phyloP scores from a whole-genome alignment of 2,888 invertebrate species.

The Leucoma salicis region DNA sequence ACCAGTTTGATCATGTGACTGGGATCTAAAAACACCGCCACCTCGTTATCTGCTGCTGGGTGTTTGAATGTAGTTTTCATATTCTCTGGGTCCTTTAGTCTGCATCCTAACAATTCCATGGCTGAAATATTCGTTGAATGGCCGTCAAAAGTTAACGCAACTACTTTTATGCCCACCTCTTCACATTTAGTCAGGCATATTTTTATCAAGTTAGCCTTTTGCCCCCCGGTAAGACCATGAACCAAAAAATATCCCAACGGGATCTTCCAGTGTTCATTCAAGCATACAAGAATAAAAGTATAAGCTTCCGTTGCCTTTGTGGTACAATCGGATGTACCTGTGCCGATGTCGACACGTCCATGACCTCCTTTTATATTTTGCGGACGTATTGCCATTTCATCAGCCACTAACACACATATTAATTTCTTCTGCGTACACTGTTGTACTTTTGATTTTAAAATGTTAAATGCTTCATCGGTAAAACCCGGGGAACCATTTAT shows the following conservation, averaged over 20 bases:
- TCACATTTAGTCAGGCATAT: constrained; percentile 7
- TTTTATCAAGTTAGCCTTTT: constrained; percentile 7
- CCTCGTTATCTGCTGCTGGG: constrained; percentile 8
- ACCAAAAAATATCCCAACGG: constrained; percentile 11
- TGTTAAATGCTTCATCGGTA: constrained; percentile 19
- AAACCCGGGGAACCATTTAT: constrained; percentile 20
- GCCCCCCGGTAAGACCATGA: constrained; percentile 6
- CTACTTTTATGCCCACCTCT: neutral
- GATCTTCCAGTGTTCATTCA: constrained; percentile 10
- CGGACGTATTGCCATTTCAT: constrained; percentile 18
- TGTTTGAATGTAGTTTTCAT: constrained; percentile 7
- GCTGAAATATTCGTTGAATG: neutral
- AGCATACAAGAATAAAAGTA: constrained; percentile 5
- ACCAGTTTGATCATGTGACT: constrained; percentile 22
- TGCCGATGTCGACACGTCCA: constrained; percentile 10
- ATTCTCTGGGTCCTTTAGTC: neutral
- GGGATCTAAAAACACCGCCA: constrained; percentile 17
- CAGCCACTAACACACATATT: constrained; percentile 13
- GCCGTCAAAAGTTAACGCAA: neutral
- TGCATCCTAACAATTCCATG: neutral
- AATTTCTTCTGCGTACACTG: constrained; percentile 9
- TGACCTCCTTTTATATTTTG: constrained; percentile 10
- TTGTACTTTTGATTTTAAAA: constrained; percentile 12
- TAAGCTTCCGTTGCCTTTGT: constrained; percentile 9
- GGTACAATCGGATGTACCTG: neutral